These are phyloP conservation scores for Torymus auratus DNA, from an alignment of 2,888 invertebrate genomes.

Conservation along the genomic window DNA sequence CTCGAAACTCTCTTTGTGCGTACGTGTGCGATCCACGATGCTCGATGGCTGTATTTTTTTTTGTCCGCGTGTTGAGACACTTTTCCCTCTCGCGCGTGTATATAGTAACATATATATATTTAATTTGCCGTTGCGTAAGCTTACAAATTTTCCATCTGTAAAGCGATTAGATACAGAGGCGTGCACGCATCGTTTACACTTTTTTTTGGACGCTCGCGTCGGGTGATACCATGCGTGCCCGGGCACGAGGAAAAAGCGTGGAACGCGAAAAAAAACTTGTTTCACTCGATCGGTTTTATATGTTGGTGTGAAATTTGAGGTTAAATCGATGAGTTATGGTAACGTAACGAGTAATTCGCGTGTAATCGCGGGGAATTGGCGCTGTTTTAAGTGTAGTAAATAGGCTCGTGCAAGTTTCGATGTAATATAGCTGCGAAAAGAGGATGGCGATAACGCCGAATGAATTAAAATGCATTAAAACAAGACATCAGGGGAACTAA, in stretches of 20 bases:
- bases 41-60: too few species aligned
- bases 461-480: conserved; percentile 42
- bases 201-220: conserved; percentile 9
- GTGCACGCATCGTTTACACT: not conserved
- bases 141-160: conserved; percentile 47
- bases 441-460: not conserved
- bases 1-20: conserved; percentile 29
- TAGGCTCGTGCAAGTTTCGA: too few species aligned
- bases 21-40: not conserved
- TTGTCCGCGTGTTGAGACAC: too few species aligned
- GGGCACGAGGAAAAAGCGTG: conserved; percentile 13
- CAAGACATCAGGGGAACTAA: conserved; percentile 25
- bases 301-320: too few species aligned
- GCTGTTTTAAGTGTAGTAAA: too few species aligned
- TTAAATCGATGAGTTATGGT: too few species aligned
- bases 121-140: conserved; percentile 41
- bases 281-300: not conserved
- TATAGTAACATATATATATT: not conserved
- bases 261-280: conserved; percentile 32
- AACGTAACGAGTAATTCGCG: too few species aligned
- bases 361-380: too few species aligned
- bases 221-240: not conserved
- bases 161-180: conserved; percentile 35
- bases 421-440: not conserved
- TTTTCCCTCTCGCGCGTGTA: too few species aligned